Evolutionary conservation across 2,113 vertebrate genomes (phyloP).

Genomic region (Peromyscus leucopus): DNA sequence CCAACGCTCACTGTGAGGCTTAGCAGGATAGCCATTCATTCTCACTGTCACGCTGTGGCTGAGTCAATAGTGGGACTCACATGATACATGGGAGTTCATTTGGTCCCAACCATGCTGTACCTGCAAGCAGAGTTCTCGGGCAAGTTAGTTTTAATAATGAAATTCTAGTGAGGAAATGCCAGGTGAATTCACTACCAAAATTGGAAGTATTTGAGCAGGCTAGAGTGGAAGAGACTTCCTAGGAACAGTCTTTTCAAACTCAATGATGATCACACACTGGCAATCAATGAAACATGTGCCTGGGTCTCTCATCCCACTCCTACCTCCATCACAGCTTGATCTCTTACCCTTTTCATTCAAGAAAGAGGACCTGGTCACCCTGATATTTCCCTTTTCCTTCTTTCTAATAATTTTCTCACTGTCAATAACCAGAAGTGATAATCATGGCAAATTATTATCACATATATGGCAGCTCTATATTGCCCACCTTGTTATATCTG

Average conservation of each 20-base stretch:
- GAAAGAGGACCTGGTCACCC: neutral
- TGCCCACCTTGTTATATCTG: neutral
- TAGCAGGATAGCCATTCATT: conserved; percentile 37
- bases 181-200: conserved; percentile 69
- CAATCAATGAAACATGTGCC: neutral
- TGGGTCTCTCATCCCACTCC: neutral
- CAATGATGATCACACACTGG: neutral
- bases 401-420: conserved; percentile 39
- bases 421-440: neutral
- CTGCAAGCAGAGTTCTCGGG: conserved; percentile 59
- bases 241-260: conserved; percentile 56
- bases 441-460: neutral
- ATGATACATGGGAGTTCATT: conserved; percentile 57
- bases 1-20: conserved; percentile 21
- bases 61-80: conserved; percentile 56
- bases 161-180: conserved; percentile 64
- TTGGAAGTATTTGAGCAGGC: conserved; percentile 51
- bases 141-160: conserved; percentile 74
- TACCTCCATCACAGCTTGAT: neutral
- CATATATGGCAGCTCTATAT: neutral
- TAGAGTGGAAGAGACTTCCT: conserved; percentile 35
- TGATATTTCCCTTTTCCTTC: neutral
- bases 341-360: conserved; percentile 3
- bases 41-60: neutral
- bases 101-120: conserved; percentile 31